Evolutionary conservation across 2,797 vertebrate genomes (phyloP).

Genomic region (Spinibarbus caldwelli): DNA sequence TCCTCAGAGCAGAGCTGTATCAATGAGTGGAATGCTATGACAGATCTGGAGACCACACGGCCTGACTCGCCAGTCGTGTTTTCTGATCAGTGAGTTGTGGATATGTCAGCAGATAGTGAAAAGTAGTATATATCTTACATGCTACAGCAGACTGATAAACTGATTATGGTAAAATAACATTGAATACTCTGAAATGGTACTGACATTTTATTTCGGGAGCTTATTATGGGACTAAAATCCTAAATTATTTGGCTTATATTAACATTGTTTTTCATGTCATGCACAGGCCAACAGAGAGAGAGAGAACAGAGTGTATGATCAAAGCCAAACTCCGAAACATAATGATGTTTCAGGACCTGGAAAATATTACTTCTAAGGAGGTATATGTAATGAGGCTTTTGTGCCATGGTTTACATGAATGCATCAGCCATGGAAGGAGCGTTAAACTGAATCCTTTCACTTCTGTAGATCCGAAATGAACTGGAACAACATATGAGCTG

Average conservation of each 20-base stretch:
- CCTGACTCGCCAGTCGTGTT: conserved; percentile 92
- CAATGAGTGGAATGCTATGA: conserved; percentile 98
- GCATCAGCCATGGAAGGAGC: not conserved
- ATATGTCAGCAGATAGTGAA: not conserved
- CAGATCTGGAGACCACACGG: conserved; percentile 90
- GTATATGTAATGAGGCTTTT: conserved; percentile 67
- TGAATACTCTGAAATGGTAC: not conserved
- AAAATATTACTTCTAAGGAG: conserved; percentile 98
- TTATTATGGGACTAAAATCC: not conserved
- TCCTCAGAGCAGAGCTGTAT: conserved; percentile 96
- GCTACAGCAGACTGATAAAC: not conserved
- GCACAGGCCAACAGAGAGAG: conserved; percentile 89
- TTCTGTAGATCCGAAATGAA: conserved; percentile 88
- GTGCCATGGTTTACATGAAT: conserved; percentile 5
- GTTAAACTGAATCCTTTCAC: conserved; percentile 18
- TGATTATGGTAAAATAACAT: not conserved
- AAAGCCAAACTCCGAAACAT: conserved; percentile 94
- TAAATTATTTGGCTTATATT: not conserved
- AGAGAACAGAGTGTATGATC: conserved; percentile 91
- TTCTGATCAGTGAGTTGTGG: conserved; percentile 87
- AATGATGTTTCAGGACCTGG: conserved; percentile 96
- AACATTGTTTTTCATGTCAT: conserved; percentile 20
- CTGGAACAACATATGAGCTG: conserved; percentile 96
- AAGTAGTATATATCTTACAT: not conserved
- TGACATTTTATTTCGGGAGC: not conserved